Evolutionary conservation across 2,888 invertebrate species (phyloP), one percentile per base, ranked within the genome.

Genomic region (Bruchidius siliquastri): DNA sequence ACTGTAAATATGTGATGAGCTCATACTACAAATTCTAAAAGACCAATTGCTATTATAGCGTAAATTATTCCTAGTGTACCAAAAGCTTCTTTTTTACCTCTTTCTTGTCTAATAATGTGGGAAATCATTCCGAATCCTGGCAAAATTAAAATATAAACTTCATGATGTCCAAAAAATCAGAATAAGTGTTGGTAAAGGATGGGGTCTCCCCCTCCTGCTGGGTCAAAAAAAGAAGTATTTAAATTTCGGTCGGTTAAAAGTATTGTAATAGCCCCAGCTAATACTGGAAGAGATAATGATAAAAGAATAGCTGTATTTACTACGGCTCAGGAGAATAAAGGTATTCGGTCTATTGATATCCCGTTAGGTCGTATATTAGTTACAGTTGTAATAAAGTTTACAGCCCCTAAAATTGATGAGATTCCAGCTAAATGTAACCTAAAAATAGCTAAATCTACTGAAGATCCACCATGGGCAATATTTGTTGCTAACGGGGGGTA

Each of bases 131-230:
- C 94, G 89, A 95, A 71, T 13, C 20, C 71, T 4, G 30, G 71
- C 10, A 71, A 26, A 71, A 71, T 32, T 30, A 71, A 87, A 92
- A 95, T 94, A 87, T 95, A 95, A 77, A 95, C 94, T 91, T 95
- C 94, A 13, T 94, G 94, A 74, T 95, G 94, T 0, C 94, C 94
- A 90, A 95, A 95, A 88, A 95, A 95, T 91, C 94, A 95, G 88
- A 95, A 94, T 89, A 94, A 87, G 85, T 95, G 94, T 90, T 94
- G 93, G 73, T 92, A 94, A 80, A 95, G 80, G 87, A 95, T 91
- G 0, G 94, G 94, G 73, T 95, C 94, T 73, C 94, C 95, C 30
- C 94, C 94, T 76, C 93, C 94, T 0, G 90, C 89, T 0, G 93
- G 93, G 66, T 94, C 93, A 90, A 94, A 95, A 86, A 95, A 95